These are phyloP conservation scores for Apocrypta bakeri DNA, from an alignment of 1,140 invertebrate species.

Conservation along the genomic window DNA sequence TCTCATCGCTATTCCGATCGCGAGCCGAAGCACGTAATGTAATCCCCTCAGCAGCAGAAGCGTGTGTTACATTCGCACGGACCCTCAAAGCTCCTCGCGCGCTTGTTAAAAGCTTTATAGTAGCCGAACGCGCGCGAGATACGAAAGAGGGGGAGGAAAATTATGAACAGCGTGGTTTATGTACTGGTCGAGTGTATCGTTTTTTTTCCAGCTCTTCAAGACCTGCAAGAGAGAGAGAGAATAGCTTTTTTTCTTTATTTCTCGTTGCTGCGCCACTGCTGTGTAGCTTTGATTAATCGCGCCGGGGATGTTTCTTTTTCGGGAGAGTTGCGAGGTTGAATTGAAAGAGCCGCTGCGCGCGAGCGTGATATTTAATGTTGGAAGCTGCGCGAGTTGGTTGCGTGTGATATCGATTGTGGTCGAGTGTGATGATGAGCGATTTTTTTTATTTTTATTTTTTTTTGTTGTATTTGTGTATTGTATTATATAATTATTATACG, in stretches of 20 bases:
- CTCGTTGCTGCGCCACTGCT: neutral
- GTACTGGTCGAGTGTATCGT: constrained; percentile 5
- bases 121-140: neutral
- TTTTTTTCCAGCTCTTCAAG: neutral
- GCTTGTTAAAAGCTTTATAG: constrained; percentile 37
- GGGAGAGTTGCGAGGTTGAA: neutral
- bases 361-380: neutral
- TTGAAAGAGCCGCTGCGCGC: neutral
- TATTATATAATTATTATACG: too few relatives aligned
- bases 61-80: constrained; percentile 35
- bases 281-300: constrained; percentile 11
- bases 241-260: neutral
- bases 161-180: constrained; percentile 40
- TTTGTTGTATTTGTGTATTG: too few relatives aligned
- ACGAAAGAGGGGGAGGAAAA: constrained; percentile 17
- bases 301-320: neutral
- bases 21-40: constrained; percentile 32
- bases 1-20: constrained; percentile 45
- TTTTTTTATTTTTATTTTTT: too few relatives aligned
- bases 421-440: too few relatives aligned
- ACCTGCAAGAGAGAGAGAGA: too few relatives aligned
- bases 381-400: too few relatives aligned
- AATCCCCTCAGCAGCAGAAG: constrained; percentile 29
- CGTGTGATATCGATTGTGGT: too few relatives aligned
- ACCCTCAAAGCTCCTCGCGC: constrained; percentile 1